Evolutionary conservation across 2,888 invertebrate species (phyloP).

Genomic region (Scaptomyza cyrtandrae): DNA sequence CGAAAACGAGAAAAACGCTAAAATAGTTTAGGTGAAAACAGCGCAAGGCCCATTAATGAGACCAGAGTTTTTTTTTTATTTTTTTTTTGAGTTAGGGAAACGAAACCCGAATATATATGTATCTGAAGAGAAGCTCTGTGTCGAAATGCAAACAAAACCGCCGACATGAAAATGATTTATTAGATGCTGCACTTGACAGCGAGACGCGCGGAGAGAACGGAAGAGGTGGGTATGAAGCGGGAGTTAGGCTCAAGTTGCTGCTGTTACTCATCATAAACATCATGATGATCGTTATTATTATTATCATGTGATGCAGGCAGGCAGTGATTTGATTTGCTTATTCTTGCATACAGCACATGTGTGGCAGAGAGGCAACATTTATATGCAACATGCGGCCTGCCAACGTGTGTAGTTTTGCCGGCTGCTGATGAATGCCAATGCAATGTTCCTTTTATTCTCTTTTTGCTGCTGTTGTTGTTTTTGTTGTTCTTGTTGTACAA

Average conservation of each 20-base stretch:
- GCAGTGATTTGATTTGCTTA: slow-evolving; percentile 6
- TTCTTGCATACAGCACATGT: background rate
- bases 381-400: slow-evolving; percentile 73
- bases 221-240: background rate
- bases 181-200: slow-evolving; percentile 70
- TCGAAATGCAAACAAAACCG: slow-evolving; percentile 66
- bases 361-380: slow-evolving; percentile 47
- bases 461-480: slow-evolving; percentile 34
- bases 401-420: slow-evolving; percentile 68
- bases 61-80: too few relatives aligned
- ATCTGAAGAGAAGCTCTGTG: slow-evolving; percentile 10
- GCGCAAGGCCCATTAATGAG: slow-evolving; percentile 65
- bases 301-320: slow-evolving; percentile 34
- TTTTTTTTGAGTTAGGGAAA: too few relatives aligned
- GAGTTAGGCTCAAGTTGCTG: slow-evolving; percentile 41
- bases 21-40: slow-evolving; percentile 75
- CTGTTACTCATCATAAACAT: slow-evolving; percentile 23
- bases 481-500: slow-evolving; percentile 25
- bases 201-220: background rate
- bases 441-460: slow-evolving; percentile 36
- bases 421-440: slow-evolving; percentile 77
- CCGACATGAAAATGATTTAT: slow-evolving; percentile 76
- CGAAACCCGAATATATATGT: too few relatives aligned
- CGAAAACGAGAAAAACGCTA: slow-evolving; percentile 17
- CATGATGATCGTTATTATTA: slow-evolving; percentile 45